Base-by-base conservation (phyloP, 2,113 vertebrate genomes). In the Ornithorhynchus anatinus region DNA sequence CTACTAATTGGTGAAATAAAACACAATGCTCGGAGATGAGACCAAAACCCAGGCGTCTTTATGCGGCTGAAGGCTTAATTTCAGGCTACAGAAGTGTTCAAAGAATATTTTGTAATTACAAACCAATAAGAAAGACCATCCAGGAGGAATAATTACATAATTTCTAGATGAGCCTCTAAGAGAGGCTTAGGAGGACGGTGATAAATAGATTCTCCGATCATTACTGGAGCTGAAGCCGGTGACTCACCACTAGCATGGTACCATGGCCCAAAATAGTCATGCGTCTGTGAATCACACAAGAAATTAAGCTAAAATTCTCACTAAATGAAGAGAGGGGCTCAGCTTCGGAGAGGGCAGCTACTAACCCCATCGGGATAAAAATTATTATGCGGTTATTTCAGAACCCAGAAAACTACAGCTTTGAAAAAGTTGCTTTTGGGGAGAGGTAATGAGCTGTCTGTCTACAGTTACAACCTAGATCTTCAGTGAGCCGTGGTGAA, bases 81-180 rank as follows among this genome's bases (percentile, higher is more conserved):
- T 80, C 51, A 67, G 85, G 80, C 84, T 42, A 68, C 69, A 50
- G 66, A 84, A 85, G 79, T 19, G 77, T 37, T 84, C 73, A 13
- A 76, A 57, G 80, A 79, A 69, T 79, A 77, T 87, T 90, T 89
- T 75, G 71, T 80, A 92, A 92, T 93, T 92, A 90, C 72, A 88
- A 92, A 86, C 77, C 88, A 89, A 81, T 86, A 81, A 89, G 85
- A 88, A 81, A 85, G 89, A 64, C 9, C 85, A 91, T 89, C 88
- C 88, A 89, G 87, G 88, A 93, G 91, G 91, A 92, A 93, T 88
- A 92, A 93, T 92, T 90, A 86, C 74, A 86, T 92, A 89, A 93
- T 88, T 90, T 86, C 78, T 72, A 42, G 84, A 58, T 57, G 84
- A 88, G 84, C 87, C 74, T 52, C 72, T 71, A 77, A 75, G 72